phyloP scores from a whole-genome alignment of 2,797 vertebrate genomes.

The Characodon lateralis region DNA sequence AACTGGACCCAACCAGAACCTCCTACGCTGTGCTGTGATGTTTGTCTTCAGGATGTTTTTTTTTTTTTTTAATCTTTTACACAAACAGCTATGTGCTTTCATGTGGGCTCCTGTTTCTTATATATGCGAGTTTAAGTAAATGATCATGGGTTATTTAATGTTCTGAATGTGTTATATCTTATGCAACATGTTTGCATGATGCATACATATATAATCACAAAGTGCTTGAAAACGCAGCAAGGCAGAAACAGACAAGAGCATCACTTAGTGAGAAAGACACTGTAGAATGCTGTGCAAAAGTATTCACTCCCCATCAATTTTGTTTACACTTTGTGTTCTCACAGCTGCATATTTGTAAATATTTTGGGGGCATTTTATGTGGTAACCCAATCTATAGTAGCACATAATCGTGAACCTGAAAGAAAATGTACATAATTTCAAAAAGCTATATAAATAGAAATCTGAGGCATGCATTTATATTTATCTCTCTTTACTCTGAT shows the following conservation, averaged over 20 bases:
- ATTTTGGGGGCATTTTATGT: neutral
- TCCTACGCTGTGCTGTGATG: constrained; percentile 44
- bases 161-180: neutral
- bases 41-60: constrained; percentile 48
- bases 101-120: constrained; percentile 11
- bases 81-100: constrained; percentile 1
- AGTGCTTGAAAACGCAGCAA: constrained; percentile 48
- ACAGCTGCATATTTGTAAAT: neutral
- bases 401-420: neutral
- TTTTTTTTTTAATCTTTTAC: constrained; percentile 4
- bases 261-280: constrained; percentile 67
- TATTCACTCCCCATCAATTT: too few relatives aligned
- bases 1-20: constrained; percentile 62
- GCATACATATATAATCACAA: constrained; percentile 26
- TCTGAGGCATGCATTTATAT: neutral
- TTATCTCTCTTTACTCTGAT: neutral
- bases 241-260: constrained; percentile 66
- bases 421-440: neutral
- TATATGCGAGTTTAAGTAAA: constrained; percentile 3
- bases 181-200: constrained; percentile 11
- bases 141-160: neutral
- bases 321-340: neutral
- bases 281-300: neutral
- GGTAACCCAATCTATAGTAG: neutral
- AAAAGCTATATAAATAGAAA: neutral